These are phyloP conservation scores for Rhabdomys pumilio DNA, from an alignment of 2,797 vertebrate genomes.

Conservation along the genomic window DNA sequence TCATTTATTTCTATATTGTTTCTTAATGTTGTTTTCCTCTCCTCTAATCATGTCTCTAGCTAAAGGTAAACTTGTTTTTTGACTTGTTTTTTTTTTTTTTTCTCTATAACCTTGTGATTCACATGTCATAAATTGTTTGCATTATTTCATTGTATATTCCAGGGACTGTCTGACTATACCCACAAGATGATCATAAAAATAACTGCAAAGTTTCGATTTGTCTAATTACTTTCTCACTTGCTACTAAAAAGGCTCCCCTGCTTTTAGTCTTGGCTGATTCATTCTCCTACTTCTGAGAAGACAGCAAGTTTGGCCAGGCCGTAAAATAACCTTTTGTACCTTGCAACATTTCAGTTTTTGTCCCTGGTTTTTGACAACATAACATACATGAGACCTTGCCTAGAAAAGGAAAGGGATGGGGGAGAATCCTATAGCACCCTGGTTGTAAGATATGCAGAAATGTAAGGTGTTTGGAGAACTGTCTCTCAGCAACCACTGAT, in stretches of 20 bases:
- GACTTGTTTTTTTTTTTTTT: background rate
- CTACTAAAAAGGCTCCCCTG: background rate
- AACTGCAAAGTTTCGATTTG: background rate
- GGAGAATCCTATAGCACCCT: background rate
- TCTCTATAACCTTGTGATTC: background rate
- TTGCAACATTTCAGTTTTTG: background rate
- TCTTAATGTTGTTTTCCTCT: background rate
- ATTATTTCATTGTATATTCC: background rate
- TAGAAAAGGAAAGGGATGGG: background rate
- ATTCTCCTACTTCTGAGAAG: background rate
- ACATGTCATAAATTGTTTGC: background rate
- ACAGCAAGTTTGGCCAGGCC: background rate
- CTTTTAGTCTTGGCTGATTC: background rate
- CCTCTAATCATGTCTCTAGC: background rate
- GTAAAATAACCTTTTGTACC: background rate
- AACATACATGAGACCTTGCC: background rate
- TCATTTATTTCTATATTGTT: background rate
- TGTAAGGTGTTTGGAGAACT: constrained; percentile 6
- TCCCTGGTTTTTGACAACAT: background rate
- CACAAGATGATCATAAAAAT: background rate
- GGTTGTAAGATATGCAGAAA: constrained; percentile 5
- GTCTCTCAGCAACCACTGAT: background rate
- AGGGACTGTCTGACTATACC: background rate
- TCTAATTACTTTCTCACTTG: background rate
- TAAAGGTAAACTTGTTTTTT: background rate